Base-by-base conservation (phyloP, 2,113 vertebrate species). In the Neomonachus schauinslandi region DNA sequence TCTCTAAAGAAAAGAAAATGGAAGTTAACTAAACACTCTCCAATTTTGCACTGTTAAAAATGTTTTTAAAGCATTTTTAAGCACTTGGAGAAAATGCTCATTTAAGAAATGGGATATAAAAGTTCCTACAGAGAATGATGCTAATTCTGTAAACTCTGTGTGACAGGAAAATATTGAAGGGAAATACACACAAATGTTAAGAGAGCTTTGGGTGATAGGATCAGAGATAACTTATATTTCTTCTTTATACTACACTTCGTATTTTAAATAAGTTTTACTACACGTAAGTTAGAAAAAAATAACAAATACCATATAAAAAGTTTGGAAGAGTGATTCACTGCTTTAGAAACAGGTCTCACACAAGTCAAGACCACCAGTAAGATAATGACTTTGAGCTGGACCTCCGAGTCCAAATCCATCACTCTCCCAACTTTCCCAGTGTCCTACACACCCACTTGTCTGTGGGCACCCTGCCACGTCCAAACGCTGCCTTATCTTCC, bases 1-100 rank as follows among this genome's bases (percentile, higher is more conserved):
- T 69, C 67, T 69, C 18, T 69, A 69, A 69, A 69, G 67, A 19
- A 36, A 71, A 89, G 55, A 89, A 71, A 92, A 57, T 26, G 33
- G 86, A 81, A 77, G 49, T 18, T 53, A 31, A 79, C 12, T 36
- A 71, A 93, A 69, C 39, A 77, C 36, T 63, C 36, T 67, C 39
- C 89, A 91, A 85, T 72, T 69, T 36, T 67, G 49, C 2, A 81
- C 8, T 36, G 46, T 77, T 49, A 53, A 82, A 89, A 72, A 89
- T n/a, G n/a, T 76, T 80, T 72, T 95, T 46, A 69, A 83, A 67
- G 46, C 22, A 83, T n/a, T 71, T 87, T 65, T 63, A 97, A 90
- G 24, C 67, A 90, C 12, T 16, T 55, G 39, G 79, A 95, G 74
- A 95, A 94, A 85, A 94, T 57, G 65, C 19, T 71, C 7, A 55